These are phyloP conservation scores for Allygus modestus DNA, from an alignment of 2,888 invertebrate species.

Conservation along the genomic window DNA sequence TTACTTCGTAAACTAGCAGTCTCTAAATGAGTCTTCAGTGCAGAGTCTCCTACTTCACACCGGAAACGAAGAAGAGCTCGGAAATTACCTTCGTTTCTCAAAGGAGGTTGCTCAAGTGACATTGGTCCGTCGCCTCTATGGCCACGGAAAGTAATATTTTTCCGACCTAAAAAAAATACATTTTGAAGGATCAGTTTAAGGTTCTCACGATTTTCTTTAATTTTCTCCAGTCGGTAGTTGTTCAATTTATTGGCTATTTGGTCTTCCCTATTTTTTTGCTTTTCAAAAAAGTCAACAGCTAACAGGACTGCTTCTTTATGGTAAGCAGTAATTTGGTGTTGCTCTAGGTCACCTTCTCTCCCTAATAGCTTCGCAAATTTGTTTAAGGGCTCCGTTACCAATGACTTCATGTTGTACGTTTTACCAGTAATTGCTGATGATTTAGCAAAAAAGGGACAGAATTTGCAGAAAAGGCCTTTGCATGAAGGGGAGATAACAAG, in stretches of 20 bases:
- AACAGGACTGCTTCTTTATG: slow-evolving; percentile 30
- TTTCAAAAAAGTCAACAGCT: slow-evolving; percentile 15
- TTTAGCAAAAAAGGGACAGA: slow-evolving; percentile 21
- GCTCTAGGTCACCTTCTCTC: slow-evolving; percentile 9
- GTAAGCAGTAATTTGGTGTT: slow-evolving; percentile 10
- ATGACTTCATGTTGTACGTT: slow-evolving; percentile 18
- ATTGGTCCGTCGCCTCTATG: slow-evolving; percentile 1
- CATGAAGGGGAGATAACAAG: not conserved
- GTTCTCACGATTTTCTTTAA: not conserved
- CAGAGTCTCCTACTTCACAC: slow-evolving; percentile 10
- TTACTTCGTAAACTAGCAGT: not conserved
- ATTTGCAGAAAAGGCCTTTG: slow-evolving; percentile 27
- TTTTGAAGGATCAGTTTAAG: not conserved
- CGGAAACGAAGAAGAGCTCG: not conserved
- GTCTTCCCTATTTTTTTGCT: not conserved
- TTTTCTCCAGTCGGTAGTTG: not conserved
- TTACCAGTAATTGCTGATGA: slow-evolving; percentile 14
- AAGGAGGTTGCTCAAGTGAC: not conserved
- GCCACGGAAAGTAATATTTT: slow-evolving; percentile 6
- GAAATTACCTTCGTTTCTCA: not conserved
- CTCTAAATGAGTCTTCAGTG: not conserved
- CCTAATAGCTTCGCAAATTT: slow-evolving; percentile 13
- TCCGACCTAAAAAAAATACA: not conserved
- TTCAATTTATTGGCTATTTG: slow-evolving; percentile 7
- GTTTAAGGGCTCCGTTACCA: not conserved